phyloP scores from a whole-genome alignment of 1,140 invertebrate species.

The Zaprionus africanus region DNA sequence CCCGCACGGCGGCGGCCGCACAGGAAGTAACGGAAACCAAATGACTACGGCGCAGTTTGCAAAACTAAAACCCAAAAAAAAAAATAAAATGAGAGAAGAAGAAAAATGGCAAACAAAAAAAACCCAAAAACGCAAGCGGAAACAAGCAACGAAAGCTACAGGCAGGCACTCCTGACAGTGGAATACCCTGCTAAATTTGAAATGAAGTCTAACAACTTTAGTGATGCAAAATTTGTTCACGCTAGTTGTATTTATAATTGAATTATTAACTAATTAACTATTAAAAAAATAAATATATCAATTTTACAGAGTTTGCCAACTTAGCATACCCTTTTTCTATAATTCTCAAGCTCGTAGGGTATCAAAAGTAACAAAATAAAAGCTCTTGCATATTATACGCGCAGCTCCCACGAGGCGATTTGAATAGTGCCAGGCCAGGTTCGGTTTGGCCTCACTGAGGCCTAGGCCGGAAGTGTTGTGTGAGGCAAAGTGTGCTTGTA shows the following conservation, averaged over 20 bases:
- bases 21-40: conserved; percentile 73
- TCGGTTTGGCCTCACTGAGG: conserved; percentile 36
- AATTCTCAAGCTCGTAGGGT: background rate
- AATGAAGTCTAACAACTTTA: too few relatives aligned
- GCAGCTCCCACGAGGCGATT: conserved; percentile 47
- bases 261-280: too few relatives aligned
- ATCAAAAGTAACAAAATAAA: conserved; percentile 51
- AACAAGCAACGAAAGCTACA: background rate
- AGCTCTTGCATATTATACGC: conserved; percentile 34
- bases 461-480: conserved; percentile 60
- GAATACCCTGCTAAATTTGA: background rate
- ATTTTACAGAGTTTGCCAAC: background rate
- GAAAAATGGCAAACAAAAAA: conserved; percentile 5
- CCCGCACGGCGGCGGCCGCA: conserved; percentile 44
- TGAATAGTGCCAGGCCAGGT: conserved; percentile 67
- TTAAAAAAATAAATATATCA: too few relatives aligned
- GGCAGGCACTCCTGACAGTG: background rate
- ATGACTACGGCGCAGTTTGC: conserved; percentile 67
- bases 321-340: background rate
- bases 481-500: conserved; percentile 8
- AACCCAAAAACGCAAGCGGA: background rate
- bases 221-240: background rate
- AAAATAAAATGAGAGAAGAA: background rate
- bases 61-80: conserved; percentile 52
- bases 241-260: too few relatives aligned